Conservation (phyloP, 1,140 invertebrate species). For the Zaprionus davidi region DNA sequence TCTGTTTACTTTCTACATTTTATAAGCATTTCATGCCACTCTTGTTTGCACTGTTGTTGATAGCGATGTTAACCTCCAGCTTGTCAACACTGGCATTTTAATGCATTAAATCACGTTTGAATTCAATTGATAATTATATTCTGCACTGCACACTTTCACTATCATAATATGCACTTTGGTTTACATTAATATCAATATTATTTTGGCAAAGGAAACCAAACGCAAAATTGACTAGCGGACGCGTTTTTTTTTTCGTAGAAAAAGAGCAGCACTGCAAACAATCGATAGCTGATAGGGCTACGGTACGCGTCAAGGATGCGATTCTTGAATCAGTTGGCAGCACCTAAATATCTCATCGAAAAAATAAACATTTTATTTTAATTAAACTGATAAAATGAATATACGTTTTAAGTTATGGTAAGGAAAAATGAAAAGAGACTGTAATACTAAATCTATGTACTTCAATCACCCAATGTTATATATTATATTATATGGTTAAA, state of each 20-base stretch:
- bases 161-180: conserved; percentile 26
- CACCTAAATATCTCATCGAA: background rate
- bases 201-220: conserved; percentile 33
- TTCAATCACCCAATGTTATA: too few species aligned
- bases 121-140: conserved; percentile 8
- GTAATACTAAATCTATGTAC: too few species aligned
- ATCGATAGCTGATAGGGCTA: conserved; percentile 30
- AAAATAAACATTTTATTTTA: background rate
- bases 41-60: conserved; percentile 42
- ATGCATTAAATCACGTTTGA: conserved; percentile 8
- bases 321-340: background rate
- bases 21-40: conserved; percentile 33
- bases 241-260: conserved; percentile 26
- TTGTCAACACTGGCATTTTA: conserved; percentile 28
- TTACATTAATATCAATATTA: conserved; percentile 32
- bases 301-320: background rate
- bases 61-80: conserved; percentile 29
- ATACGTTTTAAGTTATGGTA: too few species aligned
- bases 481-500: too few species aligned
- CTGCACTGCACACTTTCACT: background rate
- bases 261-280: conserved; percentile 17
- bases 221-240: conserved; percentile 39
- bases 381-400: background rate
- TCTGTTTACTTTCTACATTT: conserved; percentile 49
- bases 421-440: too few species aligned